Evolutionary conservation across 2,113 vertebrate genomes (phyloP).

Genomic region (Dicaeum eximium): DNA sequence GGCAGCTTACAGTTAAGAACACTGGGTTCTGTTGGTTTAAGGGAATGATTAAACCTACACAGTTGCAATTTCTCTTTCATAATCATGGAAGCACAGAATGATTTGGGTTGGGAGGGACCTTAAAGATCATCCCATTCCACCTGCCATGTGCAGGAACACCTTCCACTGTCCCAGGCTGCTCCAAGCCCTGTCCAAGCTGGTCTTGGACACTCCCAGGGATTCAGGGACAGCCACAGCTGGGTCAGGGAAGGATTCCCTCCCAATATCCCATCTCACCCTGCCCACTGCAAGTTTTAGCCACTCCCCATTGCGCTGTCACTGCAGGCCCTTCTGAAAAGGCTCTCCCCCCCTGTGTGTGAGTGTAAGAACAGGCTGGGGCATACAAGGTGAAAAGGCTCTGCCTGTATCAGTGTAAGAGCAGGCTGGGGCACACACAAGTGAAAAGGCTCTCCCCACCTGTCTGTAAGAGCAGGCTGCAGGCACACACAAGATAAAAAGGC

Average conservation of each 20-base stretch:
- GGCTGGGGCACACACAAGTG: too few relatives aligned
- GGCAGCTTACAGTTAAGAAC: not conserved
- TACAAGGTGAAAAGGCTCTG: too few relatives aligned
- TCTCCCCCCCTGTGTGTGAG: fast-evolving
- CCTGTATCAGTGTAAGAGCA: too few relatives aligned
- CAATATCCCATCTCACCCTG: fast-evolving
- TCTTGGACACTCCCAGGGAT: not conserved
- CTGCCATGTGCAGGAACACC: not conserved
- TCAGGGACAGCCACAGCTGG: not conserved
- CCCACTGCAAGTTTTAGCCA: not conserved
- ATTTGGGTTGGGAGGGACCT: not conserved
- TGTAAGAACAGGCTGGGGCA: too few relatives aligned
- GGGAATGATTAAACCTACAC: not conserved
- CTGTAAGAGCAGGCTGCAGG: too few relatives aligned
- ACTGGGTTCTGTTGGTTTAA: not conserved
- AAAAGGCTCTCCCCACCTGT: too few relatives aligned
- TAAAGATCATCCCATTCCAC: not conserved
- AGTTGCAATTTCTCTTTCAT: not conserved
- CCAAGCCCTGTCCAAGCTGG: fast-evolving
- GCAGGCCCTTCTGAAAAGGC: not conserved
- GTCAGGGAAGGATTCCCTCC: fast-evolving
- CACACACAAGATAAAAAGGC: too few relatives aligned
- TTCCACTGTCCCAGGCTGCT: fast-evolving
- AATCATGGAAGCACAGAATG: not conserved
- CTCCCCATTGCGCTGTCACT: not conserved